These are phyloP conservation scores for Thamnophis sirtalis DNA, from an alignment of 2,113 vertebrate genomes.

Conservation along the genomic window DNA sequence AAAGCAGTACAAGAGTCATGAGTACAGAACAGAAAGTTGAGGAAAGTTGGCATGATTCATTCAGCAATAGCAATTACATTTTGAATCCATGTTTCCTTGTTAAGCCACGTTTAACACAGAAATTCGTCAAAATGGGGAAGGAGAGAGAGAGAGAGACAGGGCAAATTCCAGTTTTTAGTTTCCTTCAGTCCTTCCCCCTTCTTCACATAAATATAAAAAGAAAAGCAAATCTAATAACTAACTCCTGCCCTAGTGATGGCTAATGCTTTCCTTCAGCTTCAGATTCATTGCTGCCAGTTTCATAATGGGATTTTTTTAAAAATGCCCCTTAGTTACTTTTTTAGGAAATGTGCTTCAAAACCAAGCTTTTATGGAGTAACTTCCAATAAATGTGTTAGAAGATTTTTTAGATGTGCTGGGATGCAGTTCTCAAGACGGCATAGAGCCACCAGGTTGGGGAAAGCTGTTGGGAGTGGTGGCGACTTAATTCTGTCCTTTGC, in stretches of 20 bases:
- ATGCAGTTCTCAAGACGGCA: neutral
- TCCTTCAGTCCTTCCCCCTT: neutral
- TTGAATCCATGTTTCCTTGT: neutral
- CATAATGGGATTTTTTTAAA: neutral
- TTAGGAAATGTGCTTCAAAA: neutral
- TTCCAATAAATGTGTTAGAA: neutral
- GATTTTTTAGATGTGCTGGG: neutral
- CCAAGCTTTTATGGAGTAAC: neutral
- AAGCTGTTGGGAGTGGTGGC: neutral
- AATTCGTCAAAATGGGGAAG: neutral
- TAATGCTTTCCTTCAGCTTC: neutral
- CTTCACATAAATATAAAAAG: neutral
- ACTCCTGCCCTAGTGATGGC: neutral
- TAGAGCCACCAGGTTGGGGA: neutral
- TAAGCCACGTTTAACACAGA: neutral
- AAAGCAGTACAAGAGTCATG: neutral
- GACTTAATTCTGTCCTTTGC: neutral
- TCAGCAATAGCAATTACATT: neutral
- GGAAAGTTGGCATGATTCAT: neutral
- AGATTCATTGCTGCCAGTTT: neutral
- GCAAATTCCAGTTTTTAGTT: neutral
- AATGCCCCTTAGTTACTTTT: neutral
- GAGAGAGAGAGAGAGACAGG: neutral
- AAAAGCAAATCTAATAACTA: neutral
- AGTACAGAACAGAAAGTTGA: neutral